Conservation (phyloP, 2,797 vertebrate species). For the Margarornis squamiger region DNA sequence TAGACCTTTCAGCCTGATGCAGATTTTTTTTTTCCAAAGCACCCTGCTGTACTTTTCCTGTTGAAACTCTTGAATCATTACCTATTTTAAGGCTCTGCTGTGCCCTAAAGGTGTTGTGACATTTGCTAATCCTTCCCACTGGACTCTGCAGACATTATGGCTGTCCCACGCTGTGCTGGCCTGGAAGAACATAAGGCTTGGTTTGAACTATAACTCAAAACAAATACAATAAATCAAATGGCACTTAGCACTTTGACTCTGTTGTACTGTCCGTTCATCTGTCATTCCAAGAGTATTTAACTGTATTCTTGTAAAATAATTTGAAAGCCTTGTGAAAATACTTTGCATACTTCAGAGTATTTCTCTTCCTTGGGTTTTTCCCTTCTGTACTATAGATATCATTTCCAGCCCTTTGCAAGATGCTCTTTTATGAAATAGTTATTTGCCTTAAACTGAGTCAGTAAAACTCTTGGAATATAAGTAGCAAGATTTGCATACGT, state of each 20-base stretch:
- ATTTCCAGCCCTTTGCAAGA: background rate
- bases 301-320: background rate
- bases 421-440: background rate
- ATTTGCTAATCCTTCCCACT: constrained; percentile 67
- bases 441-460: background rate
- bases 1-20: constrained; percentile 42
- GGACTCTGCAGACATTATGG: constrained; percentile 47
- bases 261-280: background rate
- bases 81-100: constrained; percentile 56
- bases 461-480: background rate
- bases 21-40: constrained; percentile 2
- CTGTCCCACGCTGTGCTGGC: constrained; percentile 32
- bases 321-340: background rate
- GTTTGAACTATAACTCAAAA: constrained; percentile 6
- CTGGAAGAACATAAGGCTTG: constrained; percentile 31
- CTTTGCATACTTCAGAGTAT: background rate
- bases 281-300: background rate
- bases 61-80: constrained; percentile 55
- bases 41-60: constrained; percentile 34
- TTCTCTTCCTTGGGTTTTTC: background rate
- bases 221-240: constrained; percentile 25
- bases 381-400: background rate
- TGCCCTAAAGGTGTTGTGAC: constrained; percentile 65
- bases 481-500: background rate
- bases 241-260: background rate